Conservation (phyloP, 2,113 vertebrate genomes). For the Dasyprocta punctata region DNA sequence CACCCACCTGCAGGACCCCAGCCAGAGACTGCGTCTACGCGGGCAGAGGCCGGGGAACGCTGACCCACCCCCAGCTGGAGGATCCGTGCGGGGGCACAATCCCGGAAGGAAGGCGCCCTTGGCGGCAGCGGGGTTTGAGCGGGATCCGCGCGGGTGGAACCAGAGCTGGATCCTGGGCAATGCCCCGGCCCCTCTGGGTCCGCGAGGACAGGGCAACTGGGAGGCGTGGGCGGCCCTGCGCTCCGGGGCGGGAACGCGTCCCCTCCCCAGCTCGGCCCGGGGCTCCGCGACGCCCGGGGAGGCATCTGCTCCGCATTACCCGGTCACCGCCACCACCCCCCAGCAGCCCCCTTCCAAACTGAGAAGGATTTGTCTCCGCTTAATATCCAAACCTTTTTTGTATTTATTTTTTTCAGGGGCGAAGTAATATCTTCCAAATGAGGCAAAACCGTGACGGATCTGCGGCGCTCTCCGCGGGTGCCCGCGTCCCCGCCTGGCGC, state of each 20-base stretch:
- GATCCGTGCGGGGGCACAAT: constrained; percentile 34
- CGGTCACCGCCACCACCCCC: not conserved
- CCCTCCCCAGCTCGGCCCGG: constrained; percentile 32
- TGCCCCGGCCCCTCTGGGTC: not conserved
- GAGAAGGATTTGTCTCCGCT: constrained; percentile 80
- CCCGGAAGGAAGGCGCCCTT: not conserved
- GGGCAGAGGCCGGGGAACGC: not conserved
- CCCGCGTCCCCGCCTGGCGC: constrained; percentile 64
- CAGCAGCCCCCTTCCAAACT: constrained; percentile 71
- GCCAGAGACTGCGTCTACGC: constrained; percentile 12
- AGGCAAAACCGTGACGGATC: constrained; percentile 81
- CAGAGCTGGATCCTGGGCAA: not conserved
- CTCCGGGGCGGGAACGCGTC: not conserved
- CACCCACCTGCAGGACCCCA: constrained; percentile 41
- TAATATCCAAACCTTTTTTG: constrained; percentile 83
- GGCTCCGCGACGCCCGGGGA: constrained; percentile 65
- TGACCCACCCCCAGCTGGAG: not conserved
- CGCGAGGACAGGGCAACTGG: not conserved
- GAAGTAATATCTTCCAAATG: constrained; percentile 84
- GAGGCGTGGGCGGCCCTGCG: not conserved
- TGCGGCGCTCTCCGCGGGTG: constrained; percentile 77
- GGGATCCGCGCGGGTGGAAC: not conserved
- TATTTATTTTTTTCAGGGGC: constrained; percentile 80
- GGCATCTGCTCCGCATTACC: constrained; percentile 80
- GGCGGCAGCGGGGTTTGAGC: not conserved